Percentiles rank a stretch among this genome's conserved stretches.
phyloP scores from a whole-genome alignment of 1,140 invertebrate species.

The Procambarus clarkii region DNA sequence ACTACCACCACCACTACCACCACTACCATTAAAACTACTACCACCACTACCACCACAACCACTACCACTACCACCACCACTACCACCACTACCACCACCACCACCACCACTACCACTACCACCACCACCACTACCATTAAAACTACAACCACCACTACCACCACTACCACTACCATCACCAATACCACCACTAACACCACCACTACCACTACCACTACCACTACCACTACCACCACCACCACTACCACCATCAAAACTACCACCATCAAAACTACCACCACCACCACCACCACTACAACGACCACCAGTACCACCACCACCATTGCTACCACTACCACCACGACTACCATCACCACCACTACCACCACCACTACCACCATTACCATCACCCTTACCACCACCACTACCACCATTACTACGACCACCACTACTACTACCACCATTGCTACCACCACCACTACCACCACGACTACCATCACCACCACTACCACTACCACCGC shows the following conservation, averaged over 20 bases:
- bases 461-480: background rate
- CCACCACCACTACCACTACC: too few species aligned
- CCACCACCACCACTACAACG: too few species aligned
- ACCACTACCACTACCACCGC: background rate
- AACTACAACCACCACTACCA: too few species aligned
- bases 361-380: too few species aligned
- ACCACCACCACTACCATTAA: too few species aligned
- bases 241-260: background rate
- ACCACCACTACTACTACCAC: background rate
- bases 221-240: background rate
- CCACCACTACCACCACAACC: conserved; percentile 12
- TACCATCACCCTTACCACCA: background rate
- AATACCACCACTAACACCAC: background rate
- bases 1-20: background rate
- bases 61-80: conserved; percentile 20
- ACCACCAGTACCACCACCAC: too few species aligned
- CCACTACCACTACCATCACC: too few species aligned
- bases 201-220: background rate
- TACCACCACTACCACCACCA: conserved; percentile 10
- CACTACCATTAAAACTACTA: background rate
- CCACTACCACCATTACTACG: background rate
- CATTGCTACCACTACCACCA: background rate
- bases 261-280: too few species aligned
- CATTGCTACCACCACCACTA: background rate
- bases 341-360: background rate